Evolutionary conservation across 2,113 vertebrate genomes (phyloP), one percentile per base, ranked within the genome.

Genomic region (Labeo rohita): DNA sequence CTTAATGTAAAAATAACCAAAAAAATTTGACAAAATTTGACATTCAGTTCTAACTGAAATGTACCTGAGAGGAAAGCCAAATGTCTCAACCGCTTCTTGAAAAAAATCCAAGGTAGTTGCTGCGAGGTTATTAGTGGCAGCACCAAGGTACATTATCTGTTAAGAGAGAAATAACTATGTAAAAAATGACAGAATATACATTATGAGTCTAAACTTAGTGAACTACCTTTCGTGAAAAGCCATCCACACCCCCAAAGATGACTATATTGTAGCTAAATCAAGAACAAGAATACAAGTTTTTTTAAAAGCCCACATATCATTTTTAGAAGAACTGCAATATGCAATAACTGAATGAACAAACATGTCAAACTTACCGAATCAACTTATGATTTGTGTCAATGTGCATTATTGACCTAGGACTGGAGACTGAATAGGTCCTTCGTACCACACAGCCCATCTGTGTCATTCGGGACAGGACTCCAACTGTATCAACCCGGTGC

Each of bases 61-160:
- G 70, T 84, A 72, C 79, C 73, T 83, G 34, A 86, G 84, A 83
- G 84, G 73, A 16, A 88, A 78, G 54, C 87, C 84, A 88, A 83
- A 88, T 56, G 73, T 77, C 16, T 85, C 49, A 5, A 85, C 87
- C 45, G 61, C 76, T 61, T 86, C 47, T 61, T 78, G 36, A 36
- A 85, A 88, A 73, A 88, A 88, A 3, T 70, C 36, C 52, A 85
- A 79, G 49, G 83, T 23, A 23, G 84, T 86, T 34, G 79, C 43
- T 15, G 87, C 79, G 2, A 83, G 43, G 83, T 87, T 89, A 65
- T 85, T 89, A 12, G 74, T 36, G 15, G 74, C 75, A 74, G 75
- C 70, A 54, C 77, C 77, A 72, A 87, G 83, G 84, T 89, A 84
- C 68, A 80, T 80, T 61, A 80, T 45, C 77, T 59, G 2, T 16